phyloP scores from a whole-genome alignment of 2,888 invertebrate species.

The Euplexia lucipara region DNA sequence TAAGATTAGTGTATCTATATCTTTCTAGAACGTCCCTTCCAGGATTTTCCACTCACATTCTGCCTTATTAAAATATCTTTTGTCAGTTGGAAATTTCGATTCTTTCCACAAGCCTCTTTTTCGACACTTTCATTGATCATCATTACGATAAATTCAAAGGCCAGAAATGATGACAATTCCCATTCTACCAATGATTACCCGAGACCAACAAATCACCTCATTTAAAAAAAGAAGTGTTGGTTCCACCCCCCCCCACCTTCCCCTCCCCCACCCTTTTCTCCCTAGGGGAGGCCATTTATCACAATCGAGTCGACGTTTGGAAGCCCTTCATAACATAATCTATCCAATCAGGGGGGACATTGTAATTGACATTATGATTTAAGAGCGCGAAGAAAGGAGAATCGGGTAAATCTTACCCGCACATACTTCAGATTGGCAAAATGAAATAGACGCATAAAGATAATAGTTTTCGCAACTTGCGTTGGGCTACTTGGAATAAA shows the following conservation, averaged over 20 bases:
- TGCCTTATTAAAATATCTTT: too few relatives aligned
- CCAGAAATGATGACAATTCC: conserved; percentile 23
- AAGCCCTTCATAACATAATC: conserved; percentile 71
- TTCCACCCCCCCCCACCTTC: conserved; percentile 4
- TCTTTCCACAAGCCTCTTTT: neutral
- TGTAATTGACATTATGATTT: conserved; percentile 66
- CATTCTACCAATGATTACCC: conserved; percentile 1
- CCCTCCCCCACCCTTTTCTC: conserved; percentile 8
- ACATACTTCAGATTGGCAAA: too few relatives aligned
- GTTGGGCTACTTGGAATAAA: too few relatives aligned
- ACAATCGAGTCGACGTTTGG: conserved; percentile 66
- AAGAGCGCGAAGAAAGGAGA: too few relatives aligned
- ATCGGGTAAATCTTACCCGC: too few relatives aligned
- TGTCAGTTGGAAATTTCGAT: too few relatives aligned
- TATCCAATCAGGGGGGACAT: conserved; percentile 63
- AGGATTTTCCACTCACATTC: too few relatives aligned
- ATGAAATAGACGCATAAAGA: too few relatives aligned
- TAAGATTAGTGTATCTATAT: too few relatives aligned
- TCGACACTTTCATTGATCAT: neutral
- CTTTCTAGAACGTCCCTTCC: too few relatives aligned
- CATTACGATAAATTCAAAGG: conserved; percentile 20
- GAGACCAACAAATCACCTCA: conserved; percentile 40
- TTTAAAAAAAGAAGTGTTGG: conserved; percentile 54
- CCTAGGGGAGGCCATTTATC: conserved; percentile 67
- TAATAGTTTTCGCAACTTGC: too few relatives aligned